Percentiles rank a stretch among this genome's conserved stretches.
phyloP scores from a whole-genome alignment of 1,140 invertebrate species.

The Eumaeus atala region DNA sequence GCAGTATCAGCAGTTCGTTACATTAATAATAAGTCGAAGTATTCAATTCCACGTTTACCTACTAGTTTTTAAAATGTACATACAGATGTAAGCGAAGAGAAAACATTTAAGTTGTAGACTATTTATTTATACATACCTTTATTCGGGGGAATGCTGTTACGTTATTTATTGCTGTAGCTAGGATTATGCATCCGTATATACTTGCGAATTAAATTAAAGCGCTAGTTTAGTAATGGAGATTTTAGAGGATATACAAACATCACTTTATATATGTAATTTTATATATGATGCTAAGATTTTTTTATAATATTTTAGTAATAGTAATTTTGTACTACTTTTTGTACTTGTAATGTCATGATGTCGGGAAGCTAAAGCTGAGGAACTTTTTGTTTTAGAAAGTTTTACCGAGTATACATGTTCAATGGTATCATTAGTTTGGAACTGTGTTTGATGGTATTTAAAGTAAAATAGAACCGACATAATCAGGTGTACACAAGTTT shows the following conservation, averaged over 20 bases:
- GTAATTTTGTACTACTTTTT: background rate
- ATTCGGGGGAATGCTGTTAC: slow-evolving; percentile 6
- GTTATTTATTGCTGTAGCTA: slow-evolving; percentile 10
- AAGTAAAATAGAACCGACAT: too few species aligned
- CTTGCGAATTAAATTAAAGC: background rate
- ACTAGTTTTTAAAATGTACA: slow-evolving; percentile 12
- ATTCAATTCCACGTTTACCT: slow-evolving; percentile 1
- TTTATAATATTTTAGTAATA: slow-evolving; percentile 1
- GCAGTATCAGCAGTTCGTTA: too few species aligned
- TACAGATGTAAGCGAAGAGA: slow-evolving; percentile 3
- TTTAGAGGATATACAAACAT: background rate
- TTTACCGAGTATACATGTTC: too few species aligned
- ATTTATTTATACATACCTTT: slow-evolving; percentile 16
- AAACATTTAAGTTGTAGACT: slow-evolving; percentile 6
- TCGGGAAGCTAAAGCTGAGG: too few species aligned
- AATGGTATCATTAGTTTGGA: too few species aligned
- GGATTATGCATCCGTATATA: background rate
- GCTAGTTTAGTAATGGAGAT: background rate
- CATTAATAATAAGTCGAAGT: too few species aligned
- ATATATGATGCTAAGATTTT: background rate
- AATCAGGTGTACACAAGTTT: too few species aligned
- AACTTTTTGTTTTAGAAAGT: too few species aligned
- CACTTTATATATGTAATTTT: slow-evolving; percentile 6
- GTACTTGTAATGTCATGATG: too few species aligned
- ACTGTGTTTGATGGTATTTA: too few species aligned